Base-by-base conservation (phyloP, 1,140 invertebrate genomes). In the Nautilus pompilius region DNA sequence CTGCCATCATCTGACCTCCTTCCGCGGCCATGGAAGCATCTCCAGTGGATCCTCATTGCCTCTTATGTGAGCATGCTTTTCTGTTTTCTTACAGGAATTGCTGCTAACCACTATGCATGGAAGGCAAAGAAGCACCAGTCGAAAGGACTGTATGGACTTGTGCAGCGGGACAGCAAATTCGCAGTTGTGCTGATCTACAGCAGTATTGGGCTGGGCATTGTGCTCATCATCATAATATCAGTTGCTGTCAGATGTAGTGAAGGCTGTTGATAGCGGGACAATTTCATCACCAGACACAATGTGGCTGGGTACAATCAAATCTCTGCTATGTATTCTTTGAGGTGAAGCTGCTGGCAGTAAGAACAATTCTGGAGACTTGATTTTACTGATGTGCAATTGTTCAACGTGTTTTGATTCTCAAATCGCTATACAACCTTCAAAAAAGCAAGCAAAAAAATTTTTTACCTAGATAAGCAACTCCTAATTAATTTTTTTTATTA, bases 101-200 rank as follows among this genome's bases (percentile, higher is more conserved):
- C 74, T 58, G 77, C 77, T 10, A 68, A 74, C 22, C 67, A 71
- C 20, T 73, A 75, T 60, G 74, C 72, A 1, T 65, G 66, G 57
- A 67, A 72, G 29, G 76, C 74, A 2, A 71, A 69, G 56, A 63
- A 67, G n/a, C 73, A 77, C 20, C 70, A 77, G 33, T 70, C 69
- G 20, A 79, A 79, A 60, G 77, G 77, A 4, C 54, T 79, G 46
- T 74, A 78, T 68, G 77, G 76, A 15, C 66, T 79, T 54, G 75
- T 75, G n/a, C 76, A 79, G 66, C 71, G 70, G 57, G 69, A 76
- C 63, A 61, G 71, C 26, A 69, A 63, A 32, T 48, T 65, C 30
- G 73, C 77, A 2, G 71, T 72, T 5, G 66, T 69, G 20, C 60
- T 70, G 10, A 75, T 77, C 45, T 79, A 79, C 55, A 63, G 67